These are phyloP conservation scores for Paradoxurus hermaphroditus DNA, from an alignment of 2,113 vertebrate genomes.

Conservation along the genomic window DNA sequence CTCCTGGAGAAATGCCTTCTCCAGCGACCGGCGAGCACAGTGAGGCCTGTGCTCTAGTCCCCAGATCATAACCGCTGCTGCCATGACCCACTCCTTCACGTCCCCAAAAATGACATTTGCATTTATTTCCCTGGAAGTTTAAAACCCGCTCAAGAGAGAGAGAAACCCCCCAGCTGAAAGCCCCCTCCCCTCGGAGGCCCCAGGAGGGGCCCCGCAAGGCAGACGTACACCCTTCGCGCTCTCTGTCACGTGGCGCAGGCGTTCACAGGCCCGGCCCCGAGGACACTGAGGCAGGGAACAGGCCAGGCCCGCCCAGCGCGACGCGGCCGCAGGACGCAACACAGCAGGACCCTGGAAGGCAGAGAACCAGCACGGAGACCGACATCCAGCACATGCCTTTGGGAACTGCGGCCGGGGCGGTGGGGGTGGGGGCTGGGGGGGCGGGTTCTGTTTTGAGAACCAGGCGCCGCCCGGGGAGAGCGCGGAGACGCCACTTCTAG, in stretches of 20 bases:
- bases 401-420: background rate
- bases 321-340: background rate
- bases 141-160: background rate
- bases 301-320: background rate
- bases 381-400: fast-evolving
- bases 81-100: background rate
- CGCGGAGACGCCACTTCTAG: background rate
- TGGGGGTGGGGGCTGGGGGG: fast-evolving
- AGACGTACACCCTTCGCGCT: background rate
- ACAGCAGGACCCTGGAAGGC: background rate
- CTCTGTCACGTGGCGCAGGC: fast-evolving
- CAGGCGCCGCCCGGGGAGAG: background rate
- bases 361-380: background rate
- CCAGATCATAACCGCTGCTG: fast-evolving
- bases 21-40: fast-evolving
- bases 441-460: background rate
- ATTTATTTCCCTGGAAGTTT: background rate
- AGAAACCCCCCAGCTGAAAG: background rate
- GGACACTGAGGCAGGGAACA: fast-evolving
- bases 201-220: background rate
- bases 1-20: background rate
- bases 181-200: background rate
- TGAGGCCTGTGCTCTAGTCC: background rate
- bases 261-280: background rate
- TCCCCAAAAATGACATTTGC: fast-evolving